These are phyloP conservation scores for Lota lota DNA, from an alignment of 2,113 vertebrate species.

Conservation along the genomic window DNA sequence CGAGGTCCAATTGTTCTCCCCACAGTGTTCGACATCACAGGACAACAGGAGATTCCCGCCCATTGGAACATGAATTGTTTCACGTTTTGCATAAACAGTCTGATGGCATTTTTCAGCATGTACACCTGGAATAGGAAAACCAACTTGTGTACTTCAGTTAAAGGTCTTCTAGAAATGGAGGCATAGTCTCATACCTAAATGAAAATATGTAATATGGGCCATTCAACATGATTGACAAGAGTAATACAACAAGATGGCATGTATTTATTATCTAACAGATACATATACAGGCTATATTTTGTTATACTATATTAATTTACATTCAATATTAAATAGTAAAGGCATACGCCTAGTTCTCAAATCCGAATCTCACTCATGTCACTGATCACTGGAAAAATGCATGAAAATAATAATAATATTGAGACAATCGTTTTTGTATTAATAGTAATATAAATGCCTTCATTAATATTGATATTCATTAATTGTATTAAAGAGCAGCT, in stretches of 20 bases:
- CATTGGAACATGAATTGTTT: not conserved
- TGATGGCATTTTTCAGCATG: constrained; percentile 25
- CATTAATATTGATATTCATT: too few relatives aligned
- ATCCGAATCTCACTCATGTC: too few relatives aligned
- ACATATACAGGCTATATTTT: too few relatives aligned
- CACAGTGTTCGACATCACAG: constrained; percentile 65
- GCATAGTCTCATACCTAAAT: not conserved
- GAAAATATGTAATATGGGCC: not conserved
- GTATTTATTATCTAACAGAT: too few relatives aligned
- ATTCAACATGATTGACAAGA: not conserved
- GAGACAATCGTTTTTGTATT: too few relatives aligned
- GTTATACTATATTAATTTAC: too few relatives aligned
- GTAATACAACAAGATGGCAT: not conserved
- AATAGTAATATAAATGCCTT: too few relatives aligned
- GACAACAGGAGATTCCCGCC: constrained; percentile 46
- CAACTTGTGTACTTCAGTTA: not conserved
- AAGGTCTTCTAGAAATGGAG: not conserved
- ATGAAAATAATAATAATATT: too few relatives aligned
- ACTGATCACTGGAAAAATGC: too few relatives aligned
- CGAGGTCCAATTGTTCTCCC: constrained; percentile 51
- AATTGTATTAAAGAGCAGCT: too few relatives aligned
- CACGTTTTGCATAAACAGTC: constrained; percentile 25
- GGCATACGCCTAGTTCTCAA: too few relatives aligned
- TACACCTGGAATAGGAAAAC: constrained; percentile 32
- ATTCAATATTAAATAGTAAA: too few relatives aligned